Evolutionary conservation across 1,140 invertebrate species (phyloP), one percentile per base, ranked within the genome.

Genomic region (Microplitis demolitor): DNA sequence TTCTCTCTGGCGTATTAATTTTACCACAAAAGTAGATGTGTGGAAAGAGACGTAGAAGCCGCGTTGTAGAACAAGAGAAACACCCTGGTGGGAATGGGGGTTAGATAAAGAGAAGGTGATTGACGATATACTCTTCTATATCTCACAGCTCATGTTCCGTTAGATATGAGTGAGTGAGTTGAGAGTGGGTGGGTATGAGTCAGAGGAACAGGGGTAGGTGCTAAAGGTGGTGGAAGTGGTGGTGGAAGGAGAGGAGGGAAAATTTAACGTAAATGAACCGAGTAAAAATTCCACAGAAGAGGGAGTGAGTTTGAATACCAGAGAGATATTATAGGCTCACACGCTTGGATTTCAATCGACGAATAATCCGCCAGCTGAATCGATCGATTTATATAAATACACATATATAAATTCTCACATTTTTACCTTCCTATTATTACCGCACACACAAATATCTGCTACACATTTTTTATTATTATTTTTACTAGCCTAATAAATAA

Each of bases 1-100:
- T 76, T 71, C 74, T 62, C 71, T 56, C 53, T 66, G 68, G 62
- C 71, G 74, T 76, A 76, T 73, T 76, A 76, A 76, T 76, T 76
- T 76, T 69, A 45, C 62, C 51, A 73, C 74, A 73, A 76, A 76
- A 45, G 39, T 45, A 45, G 5, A 45, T 45, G 39, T 11, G 39
- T 8, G 39, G 39, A 45, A 45, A 45, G 39, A 45, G 39, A 8
- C 5, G 8, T 6, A 45, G 39, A 45, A 11, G 39, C 39, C 24
- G 39, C 39, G 24, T 24, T 24, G 24, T 45, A 45, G 39, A 45
- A 11, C 39, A 45, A 24, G 8, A 45, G 39, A 45, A 45, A 11
- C 39, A 6, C 39, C 6, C 39, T 45, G 39, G 39, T 45, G 39
- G 39, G 39, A 11, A 45, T 3, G 39, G 39, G 5, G 39, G 11